phyloP scores from a whole-genome alignment of 1,140 invertebrate genomes.

The Elysia chlorotica region DNA sequence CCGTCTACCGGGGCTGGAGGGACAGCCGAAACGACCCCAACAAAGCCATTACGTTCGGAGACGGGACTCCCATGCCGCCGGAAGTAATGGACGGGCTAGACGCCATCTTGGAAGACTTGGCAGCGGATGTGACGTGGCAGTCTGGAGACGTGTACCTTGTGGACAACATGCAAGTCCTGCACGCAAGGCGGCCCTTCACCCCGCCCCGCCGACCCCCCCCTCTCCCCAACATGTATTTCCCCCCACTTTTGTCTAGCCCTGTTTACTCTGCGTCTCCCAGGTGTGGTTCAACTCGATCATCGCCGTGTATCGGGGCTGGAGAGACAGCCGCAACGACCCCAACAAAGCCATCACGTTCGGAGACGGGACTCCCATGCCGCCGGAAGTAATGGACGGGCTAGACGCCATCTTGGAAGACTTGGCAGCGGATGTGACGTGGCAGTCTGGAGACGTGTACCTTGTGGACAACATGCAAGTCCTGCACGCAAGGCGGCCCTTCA shows the following conservation, averaged over 20 bases:
- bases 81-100: slow-evolving; percentile 36
- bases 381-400: slow-evolving; percentile 33
- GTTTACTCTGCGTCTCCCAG: no score
- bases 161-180: slow-evolving; percentile 48
- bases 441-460: slow-evolving; percentile 44
- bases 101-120: slow-evolving; percentile 36
- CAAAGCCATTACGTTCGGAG: slow-evolving; percentile 41
- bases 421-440: slow-evolving; percentile 42
- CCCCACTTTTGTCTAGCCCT: no score
- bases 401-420: slow-evolving; percentile 37
- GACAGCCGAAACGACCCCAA: slow-evolving; percentile 43
- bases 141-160: slow-evolving; percentile 47
- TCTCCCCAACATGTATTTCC: no score
- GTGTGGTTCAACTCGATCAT: slow-evolving; percentile 56
- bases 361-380: slow-evolving; percentile 35
- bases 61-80: slow-evolving; percentile 33
- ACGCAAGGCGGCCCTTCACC: slow-evolving; percentile 40
- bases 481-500: slow-evolving; percentile 43
- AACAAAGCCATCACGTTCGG: slow-evolving; percentile 43
- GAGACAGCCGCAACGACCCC: slow-evolving; percentile 41
- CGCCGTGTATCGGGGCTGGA: slow-evolving; percentile 48
- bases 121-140: slow-evolving; percentile 43
- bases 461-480: slow-evolving; percentile 49
- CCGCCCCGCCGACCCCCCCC: no score
- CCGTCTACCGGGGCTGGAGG: slow-evolving; percentile 46